Evolutionary conservation across 1,140 invertebrate species (phyloP), one percentile per base, ranked within the genome.

Genomic region (Probaryconus sp.): DNA sequence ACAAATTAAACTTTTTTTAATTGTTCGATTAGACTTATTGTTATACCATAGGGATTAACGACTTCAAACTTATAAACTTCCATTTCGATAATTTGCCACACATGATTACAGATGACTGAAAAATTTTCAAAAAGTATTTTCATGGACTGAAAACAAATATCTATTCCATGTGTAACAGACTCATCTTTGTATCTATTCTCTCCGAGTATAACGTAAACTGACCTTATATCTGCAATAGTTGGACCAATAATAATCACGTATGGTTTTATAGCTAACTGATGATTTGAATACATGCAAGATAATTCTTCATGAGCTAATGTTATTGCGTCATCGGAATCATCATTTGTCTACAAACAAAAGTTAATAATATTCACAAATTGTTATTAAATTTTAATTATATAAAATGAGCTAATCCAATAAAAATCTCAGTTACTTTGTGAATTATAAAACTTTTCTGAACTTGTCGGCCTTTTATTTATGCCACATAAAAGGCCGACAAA

Each of bases 211-310:
- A 69, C 47, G 14, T 50, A 51, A 3, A 45, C 16, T 13, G 65
- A 24, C 9, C 40, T 51, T 11, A 69, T 69, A 26, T 42, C 26
- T 30, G 24, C 13, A 5, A 69, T 24, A 10, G 13, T 51, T 18
- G 43, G 9, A 9, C 65, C 55, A 24, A 20, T 30, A 20, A 60
- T 51, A 13, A 69, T 13, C 3, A 69, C 38, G 24, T 60, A 69
- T 7, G 65, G 65, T 60, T 42, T 35, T 9, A 45, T 30, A 16
- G 37, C 17, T 5, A 60, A 26, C 20, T 60, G 50, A 10, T 45
- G 55, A 0, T 51, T 55, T 3, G 31, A 30, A 11, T 69, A 38
- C 18, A 69, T 51, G 5, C n/a, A 21, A 4, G 13, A 3, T 0
- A 51, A 11, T 26, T 47, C 37, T 10, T 30, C 7, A 21, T 43